Evolutionary conservation across 2,888 invertebrate genomes (phyloP), one percentile per base, ranked within the genome.

Genomic region (Anaspis maculata): DNA sequence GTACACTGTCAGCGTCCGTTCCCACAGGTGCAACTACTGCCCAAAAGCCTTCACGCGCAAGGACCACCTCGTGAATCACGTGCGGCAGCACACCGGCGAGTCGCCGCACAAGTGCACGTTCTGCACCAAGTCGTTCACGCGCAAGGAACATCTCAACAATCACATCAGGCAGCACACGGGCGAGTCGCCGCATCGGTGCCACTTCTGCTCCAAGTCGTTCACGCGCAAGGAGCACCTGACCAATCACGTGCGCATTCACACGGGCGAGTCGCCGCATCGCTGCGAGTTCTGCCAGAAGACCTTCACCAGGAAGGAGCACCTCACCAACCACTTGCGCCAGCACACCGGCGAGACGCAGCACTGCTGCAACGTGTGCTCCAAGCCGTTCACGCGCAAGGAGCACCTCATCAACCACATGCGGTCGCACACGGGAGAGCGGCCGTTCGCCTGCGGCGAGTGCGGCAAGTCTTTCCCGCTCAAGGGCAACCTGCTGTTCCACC

Each of bases 101-200:
- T 80, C 82, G 13, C 82, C 83, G 13, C 81, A 82, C 68, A 79
- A 79, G 62, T 83, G 82, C 62, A 77, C 79, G 44, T 83, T 74
- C 66, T 84, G 83, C 65, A 77, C 82, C 34, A 83, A 83, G 62
- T 79, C 82, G 34, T 84, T 83, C 66, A 83, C 83, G 15, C 72
- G 83, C 52, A 83, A 83, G 66, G 85, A 85, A 65, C 86, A 87
- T 62, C 71, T 87, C 45, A 84, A 82, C 51, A 85, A 86, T 67
- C 87, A 88, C 67, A 83, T 87, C 61, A 74, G 87, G 32, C 87
- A 87, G 61, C 88, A 88, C 65, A 87, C 87, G 25, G 87, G 87
- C 53, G 88, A 88, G 66, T 86, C 87, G 49, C 87, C 87, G 38
- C 87, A 87, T 57, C 77, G 84, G 44, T 88, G 88, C 62, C 79